Evolutionary conservation across 2,888 invertebrate genomes (phyloP).

Genomic region (Coecobrya sp.): DNA sequence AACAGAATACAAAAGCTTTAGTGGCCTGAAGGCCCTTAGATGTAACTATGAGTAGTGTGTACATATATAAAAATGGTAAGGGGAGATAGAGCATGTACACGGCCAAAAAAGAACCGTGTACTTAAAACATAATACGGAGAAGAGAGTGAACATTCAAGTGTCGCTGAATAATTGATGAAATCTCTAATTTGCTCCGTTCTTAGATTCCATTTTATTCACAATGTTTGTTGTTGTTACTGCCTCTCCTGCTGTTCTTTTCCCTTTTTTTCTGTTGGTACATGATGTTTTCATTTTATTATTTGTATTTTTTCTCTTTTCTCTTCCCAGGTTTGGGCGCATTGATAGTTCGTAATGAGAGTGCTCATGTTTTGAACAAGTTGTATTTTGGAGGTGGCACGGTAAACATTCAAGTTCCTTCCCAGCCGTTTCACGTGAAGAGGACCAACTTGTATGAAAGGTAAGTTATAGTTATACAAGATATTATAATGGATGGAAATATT

Average conservation of each 20-base stretch:
- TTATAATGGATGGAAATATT: neutral
- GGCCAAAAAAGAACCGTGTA: slow-evolving; percentile 23
- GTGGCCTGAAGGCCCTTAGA: slow-evolving; percentile 50
- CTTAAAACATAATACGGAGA: slow-evolving; percentile 52
- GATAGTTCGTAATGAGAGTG: slow-evolving; percentile 92
- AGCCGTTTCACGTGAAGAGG: slow-evolving; percentile 92
- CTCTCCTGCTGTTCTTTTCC: slow-evolving; percentile 17
- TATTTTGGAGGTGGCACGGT: slow-evolving; percentile 99
- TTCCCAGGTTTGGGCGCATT: slow-evolving; percentile 93
- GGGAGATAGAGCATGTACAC: slow-evolving; percentile 4
- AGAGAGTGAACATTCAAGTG: slow-evolving; percentile 73
- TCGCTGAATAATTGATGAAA: slow-evolving; percentile 81
- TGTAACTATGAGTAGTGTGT: neutral
- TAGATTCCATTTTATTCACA: slow-evolving; percentile 68
- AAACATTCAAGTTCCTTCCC: slow-evolving; percentile 92
- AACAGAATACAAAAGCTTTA: slow-evolving; percentile 21
- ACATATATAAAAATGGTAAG: neutral
- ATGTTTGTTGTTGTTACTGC: slow-evolving; percentile 41
- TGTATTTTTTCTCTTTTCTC: neutral
- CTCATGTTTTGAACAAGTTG: slow-evolving; percentile 90
- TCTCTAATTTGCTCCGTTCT: slow-evolving; percentile 79
- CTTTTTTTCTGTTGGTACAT: neutral
- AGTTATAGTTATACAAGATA: slow-evolving; percentile 71
- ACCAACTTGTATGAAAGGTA: slow-evolving; percentile 92
- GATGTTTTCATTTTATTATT: slow-evolving; percentile 75